Evolutionary conservation across 2,113 vertebrate genomes (phyloP).

Genomic region (Dipodomys stephensi): DNA sequence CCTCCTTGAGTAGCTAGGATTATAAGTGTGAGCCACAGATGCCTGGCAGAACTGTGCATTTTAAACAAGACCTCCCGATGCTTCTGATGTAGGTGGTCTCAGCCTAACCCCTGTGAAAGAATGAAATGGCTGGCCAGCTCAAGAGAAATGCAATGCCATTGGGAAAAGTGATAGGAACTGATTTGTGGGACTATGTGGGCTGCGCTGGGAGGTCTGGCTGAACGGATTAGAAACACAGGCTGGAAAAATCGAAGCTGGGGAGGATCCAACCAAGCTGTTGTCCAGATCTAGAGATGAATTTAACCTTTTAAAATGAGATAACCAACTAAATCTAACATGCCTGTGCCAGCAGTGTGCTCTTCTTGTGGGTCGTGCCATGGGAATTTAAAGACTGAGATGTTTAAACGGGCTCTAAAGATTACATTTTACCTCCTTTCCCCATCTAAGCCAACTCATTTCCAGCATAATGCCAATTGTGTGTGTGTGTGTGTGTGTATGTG

Average conservation of each 20-base stretch:
- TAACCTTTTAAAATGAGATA: not conserved
- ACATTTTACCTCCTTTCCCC: not conserved
- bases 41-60: not conserved
- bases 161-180: not conserved
- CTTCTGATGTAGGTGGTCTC: not conserved
- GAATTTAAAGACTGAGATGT: not conserved
- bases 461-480: not conserved
- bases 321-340: not conserved
- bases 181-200: not conserved
- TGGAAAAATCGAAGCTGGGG: not conserved
- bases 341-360: not conserved
- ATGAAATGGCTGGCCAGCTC: not conserved
- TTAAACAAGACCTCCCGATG: constrained; percentile 3
- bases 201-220: not conserved
- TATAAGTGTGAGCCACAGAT: no score
- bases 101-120: not conserved
- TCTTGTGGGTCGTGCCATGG: not conserved
- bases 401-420: not conserved
- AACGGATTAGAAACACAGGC: not conserved
- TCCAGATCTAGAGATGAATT: not conserved
- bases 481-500: no score
- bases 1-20: no score
- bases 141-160: not conserved
- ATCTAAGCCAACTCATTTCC: not conserved
- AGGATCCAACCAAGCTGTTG: not conserved